Percentiles rank a stretch among this genome's conserved stretches.
phyloP scores from a whole-genome alignment of 2,888 invertebrate genomes.

The Agelastica alni region DNA sequence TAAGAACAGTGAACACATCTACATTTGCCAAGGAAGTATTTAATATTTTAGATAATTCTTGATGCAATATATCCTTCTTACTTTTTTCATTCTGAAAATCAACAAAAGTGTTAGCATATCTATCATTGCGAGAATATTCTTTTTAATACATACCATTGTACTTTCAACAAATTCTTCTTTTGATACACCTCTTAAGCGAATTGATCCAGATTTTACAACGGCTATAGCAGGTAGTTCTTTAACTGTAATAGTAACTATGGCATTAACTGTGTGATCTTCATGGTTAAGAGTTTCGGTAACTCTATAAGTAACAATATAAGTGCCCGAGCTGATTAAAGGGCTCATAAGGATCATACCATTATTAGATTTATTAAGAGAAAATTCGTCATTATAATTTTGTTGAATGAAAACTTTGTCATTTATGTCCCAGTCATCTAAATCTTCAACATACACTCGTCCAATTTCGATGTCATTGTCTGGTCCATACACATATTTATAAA shows the following conservation, averaged over 20 bases:
- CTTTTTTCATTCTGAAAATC: slow-evolving; percentile 62
- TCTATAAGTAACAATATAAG: slow-evolving; percentile 74
- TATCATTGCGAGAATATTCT: too few species aligned
- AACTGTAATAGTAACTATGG: slow-evolving; percentile 84
- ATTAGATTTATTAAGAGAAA: slow-evolving; percentile 69
- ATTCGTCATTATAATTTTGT: slow-evolving; percentile 64
- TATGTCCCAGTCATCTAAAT: slow-evolving; percentile 96
- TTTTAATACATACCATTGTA: slow-evolving; percentile 56
- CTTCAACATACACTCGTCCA: slow-evolving; percentile 91
- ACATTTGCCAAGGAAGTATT: slow-evolving; percentile 82
- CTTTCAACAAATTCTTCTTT: slow-evolving; percentile 82
- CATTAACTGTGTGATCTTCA: slow-evolving; percentile 72
- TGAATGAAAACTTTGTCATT: slow-evolving; percentile 82
- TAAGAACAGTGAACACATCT: slow-evolving; percentile 90
- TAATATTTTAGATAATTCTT: slow-evolving; percentile 69
- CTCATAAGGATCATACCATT: slow-evolving; percentile 90
- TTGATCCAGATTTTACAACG: slow-evolving; percentile 89
- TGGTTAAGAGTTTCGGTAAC: slow-evolving; percentile 76
- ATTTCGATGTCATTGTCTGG: slow-evolving; percentile 80
- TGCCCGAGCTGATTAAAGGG: slow-evolving; percentile 73
- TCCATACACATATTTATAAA: slow-evolving; percentile 88
- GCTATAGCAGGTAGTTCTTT: slow-evolving; percentile 90
- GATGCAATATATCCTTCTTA: slow-evolving; percentile 69
- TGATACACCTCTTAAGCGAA: slow-evolving; percentile 78
- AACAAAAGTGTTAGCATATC: too few species aligned